A percentile compares a stretch with the other conserved stretches of the same genome.
These are phyloP conservation scores for Enteromius argenteus DNA, from an alignment of 2,797 vertebrate genomes.

Conservation along the genomic window DNA sequence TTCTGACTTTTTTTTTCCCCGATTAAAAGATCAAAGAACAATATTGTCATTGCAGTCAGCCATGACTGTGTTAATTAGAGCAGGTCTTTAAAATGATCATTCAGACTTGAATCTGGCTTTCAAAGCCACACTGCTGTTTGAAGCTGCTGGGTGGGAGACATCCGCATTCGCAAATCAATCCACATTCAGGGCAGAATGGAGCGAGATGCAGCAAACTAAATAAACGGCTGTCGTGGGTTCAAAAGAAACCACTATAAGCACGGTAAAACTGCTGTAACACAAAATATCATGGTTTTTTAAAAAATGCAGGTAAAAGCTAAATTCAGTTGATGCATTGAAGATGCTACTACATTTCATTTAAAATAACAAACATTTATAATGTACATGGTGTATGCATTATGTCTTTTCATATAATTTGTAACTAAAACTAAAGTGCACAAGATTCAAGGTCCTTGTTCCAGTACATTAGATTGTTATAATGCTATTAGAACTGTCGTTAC, in stretches of 20 bases:
- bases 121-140: neutral
- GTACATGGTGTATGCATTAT: neutral
- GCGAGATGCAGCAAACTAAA: neutral
- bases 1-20: neutral
- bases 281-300: neutral
- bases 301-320: neutral
- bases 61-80: constrained; percentile 21
- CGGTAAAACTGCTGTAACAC: neutral
- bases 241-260: neutral
- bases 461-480: neutral
- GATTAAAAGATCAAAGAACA: neutral
- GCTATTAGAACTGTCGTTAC: neutral
- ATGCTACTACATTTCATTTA: neutral
- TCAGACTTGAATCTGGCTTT: constrained; percentile 7
- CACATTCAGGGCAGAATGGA: constrained; percentile 11
- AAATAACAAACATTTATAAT: neutral
- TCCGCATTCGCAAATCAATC: constrained; percentile 11
- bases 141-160: constrained; percentile 1
- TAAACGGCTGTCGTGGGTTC: neutral
- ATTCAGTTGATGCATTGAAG: neutral
- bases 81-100: constrained; percentile 9
- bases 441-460: neutral
- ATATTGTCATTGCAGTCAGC: constrained; percentile 8
- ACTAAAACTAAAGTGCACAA: neutral
- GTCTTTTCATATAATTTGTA: neutral